A percentile compares a stretch with the other conserved stretches of the same genome.
Evolutionary conservation across 2,888 invertebrate genomes (phyloP).

Genomic region (Kryphioiulus occultus): DNA sequence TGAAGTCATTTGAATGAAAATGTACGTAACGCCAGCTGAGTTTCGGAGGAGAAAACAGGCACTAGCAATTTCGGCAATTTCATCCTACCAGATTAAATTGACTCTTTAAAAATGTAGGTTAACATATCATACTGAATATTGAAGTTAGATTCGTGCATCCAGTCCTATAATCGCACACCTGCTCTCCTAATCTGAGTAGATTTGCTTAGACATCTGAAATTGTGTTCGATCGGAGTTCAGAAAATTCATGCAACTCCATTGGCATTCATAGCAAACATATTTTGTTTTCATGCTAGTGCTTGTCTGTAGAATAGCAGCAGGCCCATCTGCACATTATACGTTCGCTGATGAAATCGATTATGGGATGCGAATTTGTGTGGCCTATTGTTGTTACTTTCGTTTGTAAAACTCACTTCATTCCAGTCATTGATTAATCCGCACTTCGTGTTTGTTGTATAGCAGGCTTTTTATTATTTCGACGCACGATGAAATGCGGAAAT

Average conservation of each 20-base stretch:
- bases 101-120: not conserved
- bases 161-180: not conserved
- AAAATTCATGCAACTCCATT: not conserved
- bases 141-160: not conserved
- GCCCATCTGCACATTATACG: not conserved
- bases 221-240: conserved; percentile 3
- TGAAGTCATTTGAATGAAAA: no score
- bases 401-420: conserved; percentile 13
- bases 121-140: not conserved
- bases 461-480: not conserved
- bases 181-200: not conserved
- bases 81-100: not conserved
- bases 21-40: no score
- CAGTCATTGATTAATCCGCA: conserved; percentile 15
- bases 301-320: not conserved
- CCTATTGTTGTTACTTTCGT: conserved; percentile 14
- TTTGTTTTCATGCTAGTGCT: not conserved
- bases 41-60: no score
- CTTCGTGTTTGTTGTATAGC: not conserved
- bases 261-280: not conserved
- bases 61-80: no score
- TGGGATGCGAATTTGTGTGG: conserved; percentile 17
- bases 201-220: not conserved
- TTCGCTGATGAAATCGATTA: not conserved
- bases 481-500: conserved; percentile 8